Percentiles rank a stretch among this genome's conserved stretches.
phyloP scores from a whole-genome alignment of 2,888 invertebrate genomes.

The Drosophila merina region DNA sequence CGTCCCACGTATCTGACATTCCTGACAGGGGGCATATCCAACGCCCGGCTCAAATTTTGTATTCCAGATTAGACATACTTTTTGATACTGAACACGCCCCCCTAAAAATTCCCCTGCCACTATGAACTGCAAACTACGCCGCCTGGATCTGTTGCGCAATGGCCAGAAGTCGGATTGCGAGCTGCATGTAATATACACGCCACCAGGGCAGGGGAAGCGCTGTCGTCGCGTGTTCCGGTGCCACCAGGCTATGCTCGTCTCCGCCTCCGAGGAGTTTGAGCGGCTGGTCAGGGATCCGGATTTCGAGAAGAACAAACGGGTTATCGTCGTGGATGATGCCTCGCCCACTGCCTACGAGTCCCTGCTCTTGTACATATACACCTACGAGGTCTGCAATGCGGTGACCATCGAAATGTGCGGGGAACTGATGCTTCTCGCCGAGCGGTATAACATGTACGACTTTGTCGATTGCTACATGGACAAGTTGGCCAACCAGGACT shows the following conservation, averaged over 20 bases:
- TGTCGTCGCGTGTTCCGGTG: constrained; percentile 48
- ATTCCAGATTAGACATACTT: constrained; percentile 26
- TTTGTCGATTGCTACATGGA: constrained; percentile 52
- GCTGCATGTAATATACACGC: constrained; percentile 43
- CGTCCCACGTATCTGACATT: constrained; percentile 18
- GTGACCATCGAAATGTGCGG: constrained; percentile 47
- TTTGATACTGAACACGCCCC: constrained; percentile 8
- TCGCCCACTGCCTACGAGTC: constrained; percentile 57
- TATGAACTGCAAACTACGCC: constrained; percentile 64
- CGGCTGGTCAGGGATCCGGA: constrained; percentile 43
- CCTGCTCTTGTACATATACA: constrained; percentile 61
- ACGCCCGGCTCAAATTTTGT: constrained; percentile 3
- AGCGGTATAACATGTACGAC: constrained; percentile 58
- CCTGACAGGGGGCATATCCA: constrained; percentile 7
- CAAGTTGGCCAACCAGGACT: constrained; percentile 47
- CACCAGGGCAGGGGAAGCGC: constrained; percentile 3
- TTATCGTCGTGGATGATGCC: constrained; percentile 56
- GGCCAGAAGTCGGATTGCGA: constrained; percentile 61
- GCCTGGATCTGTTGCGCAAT: constrained; percentile 53
- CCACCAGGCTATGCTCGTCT: constrained; percentile 56
- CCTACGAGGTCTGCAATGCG: constrained; percentile 57
- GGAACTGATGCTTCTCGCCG: constrained; percentile 55
- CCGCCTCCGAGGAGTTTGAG: constrained; percentile 63
- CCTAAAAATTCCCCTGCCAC: constrained; percentile 7
- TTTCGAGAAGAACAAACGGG: constrained; percentile 21